Evolutionary conservation across 2,888 invertebrate species (phyloP), one percentile per base, ranked within the genome.

Genomic region (Meandrusa payeni): DNA sequence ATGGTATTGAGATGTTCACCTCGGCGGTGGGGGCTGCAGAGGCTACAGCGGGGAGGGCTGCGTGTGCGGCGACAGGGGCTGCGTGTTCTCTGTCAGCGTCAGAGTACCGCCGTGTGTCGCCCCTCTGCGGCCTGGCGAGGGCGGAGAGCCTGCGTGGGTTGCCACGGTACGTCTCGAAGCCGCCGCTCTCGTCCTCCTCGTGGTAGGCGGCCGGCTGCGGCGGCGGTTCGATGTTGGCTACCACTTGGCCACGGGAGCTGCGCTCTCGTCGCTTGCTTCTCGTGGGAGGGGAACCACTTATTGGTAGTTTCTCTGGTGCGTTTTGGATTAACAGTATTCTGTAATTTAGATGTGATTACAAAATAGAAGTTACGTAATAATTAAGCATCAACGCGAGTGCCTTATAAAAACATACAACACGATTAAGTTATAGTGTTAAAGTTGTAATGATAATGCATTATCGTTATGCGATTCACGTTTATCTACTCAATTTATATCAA

Each of bases 241-340:
- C 89, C 45, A 90, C 89, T 67, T 89, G 89, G 52, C 72, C 59
- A 76, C 91, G 73, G 80, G 90, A 57, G 49, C 74, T 72, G n/a
- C 66, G 90, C 90, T 54, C 91, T 82, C 67, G 91, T 76, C 51
- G 68, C 66, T 57, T 64, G 54, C 51, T 69, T 9, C 69, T 69
- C 55, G 58, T 51, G 10, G 93, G 92, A n/a, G 93, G 92, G 2
- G 92, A 90, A 26, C 91, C 90, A 41, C 90, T 82, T 40, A 92
- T 91, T 40, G 90, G 89, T 2, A 90, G 64, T 81, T 95, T 95
- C 74, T 95, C 95, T 2, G 96, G 95, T 32, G 95, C 96, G 80
- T 97, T 96, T 86, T 97, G 97, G 58, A 98, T 96, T 56, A 95
- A 91, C 54, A 98, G 93, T 66, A 97, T 96, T 72, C 97, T 95